Percentiles rank a stretch among this genome's conserved stretches.
These are phyloP conservation scores for Temnothorax curvispinosus DNA, from an alignment of 1,140 invertebrate genomes.

Conservation along the genomic window DNA sequence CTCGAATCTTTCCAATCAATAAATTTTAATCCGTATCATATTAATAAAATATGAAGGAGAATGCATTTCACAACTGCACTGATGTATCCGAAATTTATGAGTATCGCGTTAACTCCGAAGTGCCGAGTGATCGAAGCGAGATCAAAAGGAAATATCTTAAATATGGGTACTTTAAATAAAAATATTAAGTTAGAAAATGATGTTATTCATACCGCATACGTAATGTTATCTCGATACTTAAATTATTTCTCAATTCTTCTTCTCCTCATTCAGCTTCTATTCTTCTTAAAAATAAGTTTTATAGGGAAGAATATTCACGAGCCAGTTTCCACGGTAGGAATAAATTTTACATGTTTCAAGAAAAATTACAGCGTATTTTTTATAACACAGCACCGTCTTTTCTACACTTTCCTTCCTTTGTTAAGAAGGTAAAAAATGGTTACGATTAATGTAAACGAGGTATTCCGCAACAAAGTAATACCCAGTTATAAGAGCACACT, in stretches of 20 bases:
- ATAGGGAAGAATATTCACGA: neutral
- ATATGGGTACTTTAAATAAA: neutral
- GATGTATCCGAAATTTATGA: neutral
- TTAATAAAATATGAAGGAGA: neutral
- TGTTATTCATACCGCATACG: neutral
- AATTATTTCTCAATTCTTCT: neutral
- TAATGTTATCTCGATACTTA: neutral
- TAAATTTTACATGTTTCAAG: conserved; percentile 19
- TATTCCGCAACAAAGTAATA: conserved; percentile 47
- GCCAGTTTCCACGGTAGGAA: neutral
- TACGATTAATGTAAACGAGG: conserved; percentile 54
- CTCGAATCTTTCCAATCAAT: neutral
- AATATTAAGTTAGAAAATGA: conserved; percentile 2
- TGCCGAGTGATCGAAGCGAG: neutral
- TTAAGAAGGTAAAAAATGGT: conserved; percentile 38
- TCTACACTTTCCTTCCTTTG: conserved; percentile 18
- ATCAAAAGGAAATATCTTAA: neutral
- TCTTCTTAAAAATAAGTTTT: neutral
- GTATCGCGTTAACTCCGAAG: neutral
- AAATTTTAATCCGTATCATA: neutral
- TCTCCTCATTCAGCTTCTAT: neutral
- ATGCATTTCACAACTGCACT: neutral
- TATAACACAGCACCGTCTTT: neutral
- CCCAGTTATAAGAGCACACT: conserved; percentile 5
- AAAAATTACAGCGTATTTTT: conserved; percentile 46